Base-by-base conservation (phyloP, 2,888 invertebrate species). In the Panzeria rudis region DNA sequence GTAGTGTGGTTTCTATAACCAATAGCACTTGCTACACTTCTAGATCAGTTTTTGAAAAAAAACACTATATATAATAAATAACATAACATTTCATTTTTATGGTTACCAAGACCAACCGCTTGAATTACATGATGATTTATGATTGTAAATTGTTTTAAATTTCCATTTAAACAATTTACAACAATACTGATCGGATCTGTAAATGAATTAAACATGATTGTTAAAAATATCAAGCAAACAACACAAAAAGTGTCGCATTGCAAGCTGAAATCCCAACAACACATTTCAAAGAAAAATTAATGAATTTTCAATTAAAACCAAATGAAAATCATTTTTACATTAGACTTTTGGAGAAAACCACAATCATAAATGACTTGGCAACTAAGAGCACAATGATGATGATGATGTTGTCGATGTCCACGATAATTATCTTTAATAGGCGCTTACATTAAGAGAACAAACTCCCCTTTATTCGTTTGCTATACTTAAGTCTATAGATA, bases 201-300 rank as follows among this genome's bases (percentile, higher is more conserved):
- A 32, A 75, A 52, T 73, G 35, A 61, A 81, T 54, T 68, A 44
- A 71, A 71, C 71, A 62, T 81, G 17, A 68, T 75, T 81, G 52
- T 73, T 75, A 59, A 47, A 59, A 75, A 59, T 32, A 75, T 61
- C 61, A 81, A 75, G 69, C 35, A 61, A 54, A 71, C 44, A 61
- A 72, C 3, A 23, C 13, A 56, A 61, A 80, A 84, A 77, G 25
- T 82, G 85, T 85, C 85, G 44, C 85, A 82, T 82, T 64, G 78
- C 78, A 38, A 78, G 85, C 72, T 78, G 85, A 62, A 66, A 44
- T 47, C 3, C 20, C 25, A 23, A 76, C 8, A 68, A 3, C 25
- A 41, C 6, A 62, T 23, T 78, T 81, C 38, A 41, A 59, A 78
- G 41, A 64, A 82, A 85, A 82, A 75, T 82, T 82, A 78, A 85